These are phyloP conservation scores for Stigmatopora nigra DNA, from an alignment of 2,113 vertebrate genomes.

Conservation along the genomic window DNA sequence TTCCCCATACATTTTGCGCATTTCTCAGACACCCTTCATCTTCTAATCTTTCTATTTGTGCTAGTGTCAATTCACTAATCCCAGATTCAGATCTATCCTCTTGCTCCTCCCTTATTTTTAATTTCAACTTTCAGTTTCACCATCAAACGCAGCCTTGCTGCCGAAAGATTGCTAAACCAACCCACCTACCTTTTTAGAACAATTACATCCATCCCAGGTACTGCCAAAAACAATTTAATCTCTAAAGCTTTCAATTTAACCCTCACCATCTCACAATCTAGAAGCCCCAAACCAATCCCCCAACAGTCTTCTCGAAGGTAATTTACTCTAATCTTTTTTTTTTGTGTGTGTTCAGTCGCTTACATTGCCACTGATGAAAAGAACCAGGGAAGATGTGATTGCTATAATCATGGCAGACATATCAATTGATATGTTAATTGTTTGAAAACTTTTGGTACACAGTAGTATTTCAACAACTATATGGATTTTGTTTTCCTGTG, in stretches of 20 bases:
- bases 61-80: neutral
- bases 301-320: conserved; percentile 15
- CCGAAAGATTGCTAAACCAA: conserved; percentile 28
- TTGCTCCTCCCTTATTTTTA: conserved; percentile 21
- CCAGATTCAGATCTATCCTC: conserved; percentile 8
- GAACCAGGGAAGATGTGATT: neutral
- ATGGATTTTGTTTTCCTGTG: neutral
- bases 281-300: conserved; percentile 31
- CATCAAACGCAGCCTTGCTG: conserved; percentile 35
- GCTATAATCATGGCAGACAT: conserved; percentile 9
- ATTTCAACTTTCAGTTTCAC: conserved; percentile 43
- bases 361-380: conserved; percentile 3
- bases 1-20: conserved; percentile 18
- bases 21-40: neutral
- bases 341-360: too few relatives aligned
- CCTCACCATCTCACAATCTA: conserved; percentile 24
- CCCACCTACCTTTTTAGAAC: conserved; percentile 19
- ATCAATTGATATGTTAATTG: conserved; percentile 29
- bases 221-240: conserved; percentile 24
- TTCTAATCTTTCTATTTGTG: conserved; percentile 13
- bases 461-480: neutral
- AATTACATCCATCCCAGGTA: conserved; percentile 23
- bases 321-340: conserved; percentile 7
- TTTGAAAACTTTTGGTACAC: neutral
- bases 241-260: conserved; percentile 18